Evolutionary conservation across 2,113 vertebrate genomes (phyloP).

Genomic region (Todiramphus chloris): DNA sequence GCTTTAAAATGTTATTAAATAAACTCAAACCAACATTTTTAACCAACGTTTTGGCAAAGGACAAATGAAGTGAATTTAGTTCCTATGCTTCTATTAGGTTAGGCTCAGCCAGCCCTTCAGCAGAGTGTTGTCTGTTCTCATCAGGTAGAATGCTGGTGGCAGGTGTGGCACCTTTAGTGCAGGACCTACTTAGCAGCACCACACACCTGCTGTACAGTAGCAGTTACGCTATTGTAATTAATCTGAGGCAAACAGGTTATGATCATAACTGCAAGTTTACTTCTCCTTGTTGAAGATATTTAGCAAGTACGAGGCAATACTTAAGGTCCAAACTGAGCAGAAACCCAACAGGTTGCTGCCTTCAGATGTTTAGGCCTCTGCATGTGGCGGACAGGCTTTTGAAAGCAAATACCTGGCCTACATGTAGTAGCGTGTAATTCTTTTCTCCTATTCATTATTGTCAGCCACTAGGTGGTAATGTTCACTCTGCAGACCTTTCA

Average conservation of each 20-base stretch:
- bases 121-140: neutral
- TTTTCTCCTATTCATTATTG: neutral
- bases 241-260: neutral
- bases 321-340: neutral
- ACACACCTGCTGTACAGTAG: neutral
- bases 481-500: neutral
- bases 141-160: neutral
- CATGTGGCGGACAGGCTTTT: neutral
- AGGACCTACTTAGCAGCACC: neutral
- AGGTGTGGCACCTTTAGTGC: neutral
- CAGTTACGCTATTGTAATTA: neutral
- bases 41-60: neutral
- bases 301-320: rapidly evolving
- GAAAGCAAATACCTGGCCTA: neutral
- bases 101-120: neutral
- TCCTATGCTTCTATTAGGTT: neutral
- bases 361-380: neutral
- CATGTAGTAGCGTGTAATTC: rapidly evolving
- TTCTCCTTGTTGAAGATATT: neutral
- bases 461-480: constrained; percentile 55
- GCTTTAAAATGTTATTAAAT: neutral
- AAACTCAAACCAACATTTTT: neutral
- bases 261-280: neutral
- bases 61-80: rapidly evolving
- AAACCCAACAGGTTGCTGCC: neutral